phyloP scores from a whole-genome alignment of 2,113 vertebrate genomes.

The Nothocercus julius region DNA sequence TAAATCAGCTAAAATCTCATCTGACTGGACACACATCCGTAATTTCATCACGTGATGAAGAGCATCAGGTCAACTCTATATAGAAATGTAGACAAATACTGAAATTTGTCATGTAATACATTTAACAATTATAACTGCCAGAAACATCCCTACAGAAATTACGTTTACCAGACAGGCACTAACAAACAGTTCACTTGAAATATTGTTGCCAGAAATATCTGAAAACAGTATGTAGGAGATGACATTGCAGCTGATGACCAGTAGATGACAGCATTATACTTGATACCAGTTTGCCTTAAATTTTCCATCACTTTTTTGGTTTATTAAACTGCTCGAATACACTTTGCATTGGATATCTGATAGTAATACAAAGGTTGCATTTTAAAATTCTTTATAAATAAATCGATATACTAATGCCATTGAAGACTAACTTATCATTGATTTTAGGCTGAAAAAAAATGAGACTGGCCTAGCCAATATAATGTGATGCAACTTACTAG shows the following conservation, averaged over 20 bases:
- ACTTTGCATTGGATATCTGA: neutral
- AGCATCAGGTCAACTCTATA: neutral
- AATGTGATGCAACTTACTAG: neutral
- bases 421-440: neutral
- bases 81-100: neutral
- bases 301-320: neutral
- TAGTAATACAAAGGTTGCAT: neutral
- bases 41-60: neutral
- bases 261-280: conserved; percentile 36
- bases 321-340: neutral
- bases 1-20: neutral
- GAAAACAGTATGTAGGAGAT: neutral
- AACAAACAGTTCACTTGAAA: neutral
- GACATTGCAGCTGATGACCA: neutral
- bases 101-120: too few species aligned
- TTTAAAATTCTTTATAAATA: neutral
- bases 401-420: neutral
- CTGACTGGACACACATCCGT: neutral
- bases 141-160: neutral
- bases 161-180: neutral
- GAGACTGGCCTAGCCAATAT: neutral
- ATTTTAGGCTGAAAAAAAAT: neutral
- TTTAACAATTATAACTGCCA: neutral
- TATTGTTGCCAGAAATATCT: neutral
- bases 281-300: neutral